Percentiles rank a stretch among this genome's conserved stretches.
phyloP scores from a whole-genome alignment of 2,797 vertebrate species.

The Hybognathus amarus region DNA sequence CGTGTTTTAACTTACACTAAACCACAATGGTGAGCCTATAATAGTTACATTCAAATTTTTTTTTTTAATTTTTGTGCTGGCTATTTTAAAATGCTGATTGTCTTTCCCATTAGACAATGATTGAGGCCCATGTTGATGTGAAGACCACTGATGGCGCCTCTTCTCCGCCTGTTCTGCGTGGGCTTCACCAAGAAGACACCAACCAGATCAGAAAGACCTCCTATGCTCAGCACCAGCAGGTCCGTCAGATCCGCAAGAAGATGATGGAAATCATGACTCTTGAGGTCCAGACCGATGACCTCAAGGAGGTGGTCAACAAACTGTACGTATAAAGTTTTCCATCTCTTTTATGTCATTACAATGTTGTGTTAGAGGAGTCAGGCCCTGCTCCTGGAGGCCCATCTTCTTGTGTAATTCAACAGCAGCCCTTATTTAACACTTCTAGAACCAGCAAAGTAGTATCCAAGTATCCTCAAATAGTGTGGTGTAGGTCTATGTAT shows the following conservation, averaged over 20 bases:
- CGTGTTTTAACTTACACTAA: no score
- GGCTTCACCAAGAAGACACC: no score
- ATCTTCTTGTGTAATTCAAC: no score
- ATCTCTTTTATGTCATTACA: not conserved
- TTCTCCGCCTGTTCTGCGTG: conserved; percentile 95
- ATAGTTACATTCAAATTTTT: no score
- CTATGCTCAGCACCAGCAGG: no score
- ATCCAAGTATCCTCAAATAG: no score
- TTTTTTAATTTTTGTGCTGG: not conserved
- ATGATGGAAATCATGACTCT: conserved; percentile 99
- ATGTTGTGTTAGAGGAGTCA: not conserved
- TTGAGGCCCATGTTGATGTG: conserved; percentile 96
- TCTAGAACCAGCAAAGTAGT: no score
- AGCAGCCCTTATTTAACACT: no score
- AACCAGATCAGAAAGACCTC: no score
- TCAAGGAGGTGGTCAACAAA: conserved; percentile 99
- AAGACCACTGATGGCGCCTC: conserved; percentile 97
- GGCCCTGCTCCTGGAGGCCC: not conserved
- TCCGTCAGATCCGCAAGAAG: conserved; percentile 97
- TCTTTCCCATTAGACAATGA: conserved; percentile 87
- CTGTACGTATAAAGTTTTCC: conserved; percentile 77
- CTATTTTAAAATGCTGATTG: not conserved
- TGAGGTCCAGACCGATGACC: conserved; percentile 97
- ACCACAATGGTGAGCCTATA: no score
- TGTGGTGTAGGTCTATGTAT: no score